phyloP scores from a whole-genome alignment of 2,113 vertebrate genomes.

The Tachycineta bicolor region DNA sequence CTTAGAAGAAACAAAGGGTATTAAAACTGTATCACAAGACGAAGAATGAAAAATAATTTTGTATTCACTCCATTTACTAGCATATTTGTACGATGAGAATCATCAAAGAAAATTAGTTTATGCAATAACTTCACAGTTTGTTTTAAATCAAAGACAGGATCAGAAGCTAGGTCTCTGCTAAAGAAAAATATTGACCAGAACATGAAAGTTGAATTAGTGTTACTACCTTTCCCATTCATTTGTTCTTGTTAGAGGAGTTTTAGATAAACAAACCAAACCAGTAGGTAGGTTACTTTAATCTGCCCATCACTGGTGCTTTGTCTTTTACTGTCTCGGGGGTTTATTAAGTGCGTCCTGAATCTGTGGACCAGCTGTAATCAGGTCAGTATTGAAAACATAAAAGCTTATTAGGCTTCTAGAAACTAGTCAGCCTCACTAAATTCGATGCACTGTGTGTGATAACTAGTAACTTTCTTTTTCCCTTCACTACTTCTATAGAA shows the following conservation, averaged over 20 bases:
- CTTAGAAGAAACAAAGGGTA: not conserved
- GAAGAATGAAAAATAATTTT: not conserved
- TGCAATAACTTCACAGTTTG: not conserved
- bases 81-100: not conserved
- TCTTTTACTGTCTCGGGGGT: not conserved
- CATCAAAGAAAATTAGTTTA: not conserved
- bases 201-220: not conserved
- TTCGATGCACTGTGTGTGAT: fast-evolving
- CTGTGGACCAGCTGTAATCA: not conserved
- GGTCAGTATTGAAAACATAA: not conserved
- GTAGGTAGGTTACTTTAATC: not conserved
- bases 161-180: not conserved
- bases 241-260: not conserved
- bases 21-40: not conserved
- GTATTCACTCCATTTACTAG: not conserved
- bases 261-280: not conserved
- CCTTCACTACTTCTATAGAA: not conserved
- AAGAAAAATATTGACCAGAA: not conserved
- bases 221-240: not conserved
- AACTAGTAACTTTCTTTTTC: not conserved
- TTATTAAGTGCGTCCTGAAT: not conserved
- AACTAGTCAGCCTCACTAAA: not conserved
- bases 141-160: not conserved
- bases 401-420: not conserved
- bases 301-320: not conserved